Evolutionary conservation across 2,888 invertebrate genomes (phyloP).

Genomic region (Stenichneumon culpator): DNA sequence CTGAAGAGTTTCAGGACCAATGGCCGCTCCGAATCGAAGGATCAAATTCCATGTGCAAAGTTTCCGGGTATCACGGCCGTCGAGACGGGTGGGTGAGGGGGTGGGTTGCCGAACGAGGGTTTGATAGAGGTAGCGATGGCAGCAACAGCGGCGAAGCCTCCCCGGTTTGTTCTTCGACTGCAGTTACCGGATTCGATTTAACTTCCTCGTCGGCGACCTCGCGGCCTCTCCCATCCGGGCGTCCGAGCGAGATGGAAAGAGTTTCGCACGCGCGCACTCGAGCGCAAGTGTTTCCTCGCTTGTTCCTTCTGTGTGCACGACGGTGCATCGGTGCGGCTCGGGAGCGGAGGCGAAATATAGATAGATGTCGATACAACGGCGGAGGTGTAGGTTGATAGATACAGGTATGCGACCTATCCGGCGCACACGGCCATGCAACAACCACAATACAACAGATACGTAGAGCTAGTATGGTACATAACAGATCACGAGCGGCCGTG

Average conservation of each 20-base stretch:
- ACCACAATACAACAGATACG: conserved; percentile 12
- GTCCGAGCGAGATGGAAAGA: conserved; percentile 61
- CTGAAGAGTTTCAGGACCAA: conserved; percentile 54
- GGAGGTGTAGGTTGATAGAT: conserved; percentile 31
- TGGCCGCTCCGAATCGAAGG: conserved; percentile 62
- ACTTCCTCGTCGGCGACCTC: conserved; percentile 77
- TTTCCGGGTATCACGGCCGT: conserved; percentile 56
- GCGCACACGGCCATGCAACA: not conserved
- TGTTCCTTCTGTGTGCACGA: conserved; percentile 39
- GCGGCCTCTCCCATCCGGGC: conserved; percentile 40
- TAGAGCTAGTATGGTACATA: conserved; percentile 35
- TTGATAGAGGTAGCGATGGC: conserved; percentile 27
- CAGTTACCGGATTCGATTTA: conserved; percentile 83
- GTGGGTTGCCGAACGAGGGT: conserved; percentile 5
- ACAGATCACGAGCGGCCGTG: conserved; percentile 51
- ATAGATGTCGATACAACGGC: conserved; percentile 53
- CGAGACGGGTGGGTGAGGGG: conserved; percentile 12
- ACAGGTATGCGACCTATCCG: conserved; percentile 10
- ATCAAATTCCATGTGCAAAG: conserved; percentile 63
- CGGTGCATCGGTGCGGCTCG: conserved; percentile 40
- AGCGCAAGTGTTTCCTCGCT: conserved; percentile 17
- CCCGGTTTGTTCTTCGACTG: conserved; percentile 80
- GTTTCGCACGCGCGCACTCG: conserved; percentile 45
- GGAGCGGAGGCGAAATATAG: conserved; percentile 56
- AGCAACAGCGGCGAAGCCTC: conserved; percentile 57